Percentiles rank a stretch among this genome's conserved stretches.
Conservation (phyloP, 2,888 invertebrate species). For the Caenorhabditis becei region DNA sequence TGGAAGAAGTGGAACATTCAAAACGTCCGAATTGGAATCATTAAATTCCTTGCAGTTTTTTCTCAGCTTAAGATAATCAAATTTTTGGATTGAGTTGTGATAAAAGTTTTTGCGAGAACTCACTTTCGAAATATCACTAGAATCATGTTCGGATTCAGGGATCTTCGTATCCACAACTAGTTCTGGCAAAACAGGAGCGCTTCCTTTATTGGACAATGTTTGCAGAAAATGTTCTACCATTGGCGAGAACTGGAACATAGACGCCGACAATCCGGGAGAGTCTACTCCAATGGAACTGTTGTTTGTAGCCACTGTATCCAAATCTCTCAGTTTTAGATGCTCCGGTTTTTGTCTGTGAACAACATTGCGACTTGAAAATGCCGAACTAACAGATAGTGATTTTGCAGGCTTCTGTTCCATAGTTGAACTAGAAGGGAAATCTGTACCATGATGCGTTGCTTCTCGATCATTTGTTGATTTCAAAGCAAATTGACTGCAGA, state of each 20-base stretch:
- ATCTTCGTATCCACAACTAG: conserved; percentile 66
- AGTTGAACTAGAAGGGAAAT: background rate
- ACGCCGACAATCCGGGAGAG: conserved; percentile 71
- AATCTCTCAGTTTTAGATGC: conserved; percentile 35
- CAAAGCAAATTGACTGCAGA: conserved; percentile 29
- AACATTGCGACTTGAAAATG: background rate
- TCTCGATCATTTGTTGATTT: conserved; percentile 12
- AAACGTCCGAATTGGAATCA: background rate
- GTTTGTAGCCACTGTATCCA: background rate
- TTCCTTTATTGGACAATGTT: conserved; percentile 58
- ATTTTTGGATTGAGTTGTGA: too few species aligned
- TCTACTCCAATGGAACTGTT: conserved; percentile 21
- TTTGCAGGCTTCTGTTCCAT: background rate
- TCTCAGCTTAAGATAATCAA: too few species aligned
- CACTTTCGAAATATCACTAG: conserved; percentile 61
- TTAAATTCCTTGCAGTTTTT: conserved; percentile 6
- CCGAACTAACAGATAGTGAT: background rate
- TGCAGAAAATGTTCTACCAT: conserved; percentile 80
- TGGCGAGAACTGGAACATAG: conserved; percentile 81
- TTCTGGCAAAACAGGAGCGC: conserved; percentile 59
- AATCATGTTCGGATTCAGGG: conserved; percentile 50
- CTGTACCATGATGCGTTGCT: background rate
- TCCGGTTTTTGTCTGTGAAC: conserved; percentile 38
- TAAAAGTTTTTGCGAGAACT: too few species aligned
- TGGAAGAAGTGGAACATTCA: conserved; percentile 23